Conservation (phyloP, 2,797 vertebrate species). For the Hybognathus amarus region DNA sequence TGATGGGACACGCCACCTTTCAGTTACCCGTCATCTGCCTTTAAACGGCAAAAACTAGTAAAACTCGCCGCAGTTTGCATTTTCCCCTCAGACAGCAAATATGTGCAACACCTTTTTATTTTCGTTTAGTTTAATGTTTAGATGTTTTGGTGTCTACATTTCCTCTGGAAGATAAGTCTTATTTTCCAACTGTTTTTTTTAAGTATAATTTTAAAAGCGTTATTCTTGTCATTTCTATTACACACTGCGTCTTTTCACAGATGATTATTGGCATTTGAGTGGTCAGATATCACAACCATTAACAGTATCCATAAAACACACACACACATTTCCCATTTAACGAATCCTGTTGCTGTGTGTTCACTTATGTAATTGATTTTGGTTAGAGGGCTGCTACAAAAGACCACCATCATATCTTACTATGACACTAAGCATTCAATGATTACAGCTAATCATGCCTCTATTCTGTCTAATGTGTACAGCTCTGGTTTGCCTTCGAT, state of each 20-base stretch:
- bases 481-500: conserved; percentile 54
- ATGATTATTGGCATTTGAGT: conserved; percentile 19
- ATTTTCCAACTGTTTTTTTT: neutral
- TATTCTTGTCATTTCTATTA: neutral
- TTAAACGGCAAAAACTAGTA: neutral
- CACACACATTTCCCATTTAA: conserved; percentile 18
- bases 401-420: conserved; percentile 51
- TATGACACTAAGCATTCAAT: conserved; percentile 55
- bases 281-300: conserved; percentile 21
- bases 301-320: neutral
- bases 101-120: neutral
- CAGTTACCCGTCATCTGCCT: neutral
- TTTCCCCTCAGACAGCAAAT: neutral
- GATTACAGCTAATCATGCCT: conserved; percentile 59
- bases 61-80: neutral
- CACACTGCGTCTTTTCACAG: neutral
- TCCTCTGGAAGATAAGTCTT: neutral
- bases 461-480: conserved; percentile 51
- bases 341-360: conserved; percentile 25
- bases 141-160: neutral
- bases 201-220: neutral
- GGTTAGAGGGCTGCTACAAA: conserved; percentile 37
- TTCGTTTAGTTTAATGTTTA: neutral
- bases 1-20: neutral
- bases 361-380: conserved; percentile 53